Percentiles rank a stretch among this genome's conserved stretches.
These are phyloP conservation scores for Tinamus major DNA, from an alignment of 2,797 vertebrate species.

Conservation along the genomic window DNA sequence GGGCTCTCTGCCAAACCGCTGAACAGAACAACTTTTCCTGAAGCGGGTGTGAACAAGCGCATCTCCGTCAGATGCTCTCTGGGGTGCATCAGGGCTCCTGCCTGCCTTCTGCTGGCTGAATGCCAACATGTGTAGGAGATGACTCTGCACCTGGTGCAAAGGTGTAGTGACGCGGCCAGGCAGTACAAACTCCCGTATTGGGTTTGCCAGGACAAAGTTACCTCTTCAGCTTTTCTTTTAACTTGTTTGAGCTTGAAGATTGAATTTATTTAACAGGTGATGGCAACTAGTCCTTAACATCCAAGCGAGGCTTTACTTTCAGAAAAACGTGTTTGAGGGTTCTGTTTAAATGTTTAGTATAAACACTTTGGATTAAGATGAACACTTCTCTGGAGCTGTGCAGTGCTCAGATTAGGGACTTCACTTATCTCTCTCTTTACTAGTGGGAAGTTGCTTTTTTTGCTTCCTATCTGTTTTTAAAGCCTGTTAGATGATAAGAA, in stretches of 20 bases:
- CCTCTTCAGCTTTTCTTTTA: neutral
- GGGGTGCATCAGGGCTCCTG: neutral
- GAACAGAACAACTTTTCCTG: neutral
- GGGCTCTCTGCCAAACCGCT: neutral
- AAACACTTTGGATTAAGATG: neutral
- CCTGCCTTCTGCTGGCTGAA: neutral
- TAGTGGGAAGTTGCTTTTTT: neutral
- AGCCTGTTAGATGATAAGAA: neutral
- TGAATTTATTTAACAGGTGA: neutral
- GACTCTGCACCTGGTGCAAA: neutral
- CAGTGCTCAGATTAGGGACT: neutral
- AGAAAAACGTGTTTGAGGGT: neutral
- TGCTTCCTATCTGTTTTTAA: neutral
- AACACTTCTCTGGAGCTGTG: neutral
- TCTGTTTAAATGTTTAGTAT: neutral
- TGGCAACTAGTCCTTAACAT: neutral
- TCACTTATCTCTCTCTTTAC: neutral
- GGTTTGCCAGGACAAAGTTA: neutral
- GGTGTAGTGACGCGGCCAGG: neutral
- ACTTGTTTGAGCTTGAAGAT: neutral
- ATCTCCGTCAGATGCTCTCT: neutral
- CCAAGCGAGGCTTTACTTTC: neutral
- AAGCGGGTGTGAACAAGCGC: neutral
- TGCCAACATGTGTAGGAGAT: neutral
- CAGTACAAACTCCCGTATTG: neutral